Evolutionary conservation across 1,140 invertebrate species (phyloP).

Genomic region (Wasmannia auropunctata): DNA sequence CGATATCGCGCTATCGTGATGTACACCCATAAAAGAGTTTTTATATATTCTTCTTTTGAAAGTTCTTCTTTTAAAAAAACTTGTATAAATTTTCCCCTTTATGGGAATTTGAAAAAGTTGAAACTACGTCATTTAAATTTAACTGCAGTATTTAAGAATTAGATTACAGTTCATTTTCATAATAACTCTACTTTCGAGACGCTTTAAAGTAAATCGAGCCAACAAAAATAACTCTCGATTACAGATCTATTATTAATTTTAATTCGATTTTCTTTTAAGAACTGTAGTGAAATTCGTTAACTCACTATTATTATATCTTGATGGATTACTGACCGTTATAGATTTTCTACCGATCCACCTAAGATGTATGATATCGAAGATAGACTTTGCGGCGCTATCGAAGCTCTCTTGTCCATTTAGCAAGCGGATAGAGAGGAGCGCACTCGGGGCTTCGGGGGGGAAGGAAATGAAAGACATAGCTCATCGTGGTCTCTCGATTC

Average conservation of each 20-base stretch:
- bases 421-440: background rate
- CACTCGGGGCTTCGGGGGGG: background rate
- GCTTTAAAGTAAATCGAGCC: background rate
- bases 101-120: background rate
- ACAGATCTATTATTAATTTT: background rate
- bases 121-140: background rate
- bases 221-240: background rate
- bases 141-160: background rate
- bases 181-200: background rate
- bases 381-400: background rate
- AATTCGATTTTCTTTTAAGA: background rate
- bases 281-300: background rate
- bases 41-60: background rate
- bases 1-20: background rate
- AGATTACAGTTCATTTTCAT: background rate
- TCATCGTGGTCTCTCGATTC: constrained; percentile 63
- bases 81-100: background rate
- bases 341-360: background rate
- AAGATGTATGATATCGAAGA: background rate
- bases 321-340: background rate
- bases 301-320: background rate
- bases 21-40: background rate
- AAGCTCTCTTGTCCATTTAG: constrained; percentile 23
- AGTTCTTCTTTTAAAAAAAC: too few species aligned
- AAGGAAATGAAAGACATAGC: constrained; percentile 63